Base-by-base conservation (phyloP, 64 coral and sea anemone genomes). In the Orbicella faveolata region DNA sequence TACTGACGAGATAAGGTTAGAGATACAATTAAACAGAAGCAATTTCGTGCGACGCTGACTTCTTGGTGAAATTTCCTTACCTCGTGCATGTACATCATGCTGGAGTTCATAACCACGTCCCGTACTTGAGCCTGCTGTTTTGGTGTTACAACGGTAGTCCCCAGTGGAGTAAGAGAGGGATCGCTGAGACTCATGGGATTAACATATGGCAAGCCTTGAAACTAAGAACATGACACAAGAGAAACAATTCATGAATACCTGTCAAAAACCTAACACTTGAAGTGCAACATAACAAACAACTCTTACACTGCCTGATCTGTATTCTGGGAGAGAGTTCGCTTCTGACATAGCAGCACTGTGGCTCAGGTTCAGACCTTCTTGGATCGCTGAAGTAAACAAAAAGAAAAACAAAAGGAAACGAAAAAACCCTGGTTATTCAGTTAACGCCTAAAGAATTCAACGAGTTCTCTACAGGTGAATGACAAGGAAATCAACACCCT, bases 71-170 rank as follows among this genome's bases (percentile, higher is more conserved):
- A 51, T 52, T 1, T n/a, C 23, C 20, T 44, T 83, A 98, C 96
- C 94, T 98, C 63, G 67, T 98, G 96, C 77, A 98, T 95, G 75
- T 98, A 98, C 90, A 98, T 78, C 87, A 98, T 90, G 64, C 96
- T 98, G 37, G 88, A 88, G 64, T 98, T 98, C 96, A 98, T 98
- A 21, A 93, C 48, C 52, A 92, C 89, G 35, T 98, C 96, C 34
- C 65, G 76, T 70, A 80, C 65, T 89, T 95, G 90, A 81, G 86
- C 91, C 85, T 80, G 93, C 66, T 93, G 87, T 20, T 89, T 74
- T 64, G 89, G 88, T 63, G 93, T 93, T 20, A 69, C 91, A 79
- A 88, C 91, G 23, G 84, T 52, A 75, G 61, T 84, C 21, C 88
- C 77, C 74, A 95, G 25, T 61, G 79, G 68, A 88, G 67, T 75